Conservation (phyloP, 2,113 vertebrate species). For the Oriolus oriolus region DNA sequence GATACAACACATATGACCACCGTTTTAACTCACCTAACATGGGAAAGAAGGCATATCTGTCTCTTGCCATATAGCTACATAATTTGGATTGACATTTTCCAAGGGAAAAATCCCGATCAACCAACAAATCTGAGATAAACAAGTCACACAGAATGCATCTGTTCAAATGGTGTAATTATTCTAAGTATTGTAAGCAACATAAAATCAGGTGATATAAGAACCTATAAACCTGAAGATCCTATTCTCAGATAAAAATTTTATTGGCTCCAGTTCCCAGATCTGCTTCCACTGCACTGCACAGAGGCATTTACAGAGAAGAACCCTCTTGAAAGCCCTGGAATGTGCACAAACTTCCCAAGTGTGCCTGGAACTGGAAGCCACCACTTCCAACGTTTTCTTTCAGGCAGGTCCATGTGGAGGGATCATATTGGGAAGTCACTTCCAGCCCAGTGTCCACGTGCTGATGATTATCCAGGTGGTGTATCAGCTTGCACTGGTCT, state of each 20-base stretch:
- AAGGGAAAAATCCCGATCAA: neutral
- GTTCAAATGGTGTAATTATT: neutral
- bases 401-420: neutral
- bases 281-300: neutral
- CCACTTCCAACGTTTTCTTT: neutral
- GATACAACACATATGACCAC: neutral
- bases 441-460: neutral
- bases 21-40: neutral
- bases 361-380: neutral
- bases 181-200: neutral
- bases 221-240: neutral
- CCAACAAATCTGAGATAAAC: neutral
- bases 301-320: neutral
- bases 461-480: neutral
- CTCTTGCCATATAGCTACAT: neutral
- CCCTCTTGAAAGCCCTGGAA: neutral
- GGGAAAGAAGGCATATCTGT: neutral
- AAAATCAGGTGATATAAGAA: neutral
- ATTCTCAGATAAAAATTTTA: neutral
- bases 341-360: rapidly evolving
- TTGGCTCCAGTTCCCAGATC: neutral
- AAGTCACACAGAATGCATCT: neutral
- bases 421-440: neutral
- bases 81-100: neutral
- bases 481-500: neutral